Evolutionary conservation across 2,888 invertebrate species (phyloP), one percentile per base, ranked within the genome.

Genomic region (Rhyacophila evoluta): DNA sequence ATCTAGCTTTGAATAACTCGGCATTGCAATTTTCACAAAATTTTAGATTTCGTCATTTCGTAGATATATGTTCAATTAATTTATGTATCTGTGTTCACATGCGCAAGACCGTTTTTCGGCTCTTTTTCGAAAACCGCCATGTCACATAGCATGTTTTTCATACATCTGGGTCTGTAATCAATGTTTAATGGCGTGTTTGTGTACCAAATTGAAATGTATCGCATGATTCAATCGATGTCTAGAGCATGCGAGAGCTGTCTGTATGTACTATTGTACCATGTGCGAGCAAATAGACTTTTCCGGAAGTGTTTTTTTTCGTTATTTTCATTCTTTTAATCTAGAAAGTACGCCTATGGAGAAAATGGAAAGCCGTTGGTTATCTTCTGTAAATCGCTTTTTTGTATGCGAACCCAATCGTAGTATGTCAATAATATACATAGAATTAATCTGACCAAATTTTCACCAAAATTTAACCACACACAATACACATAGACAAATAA

Each of bases 131-230:
- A 12, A 19, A 19, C 15, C 55, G 55, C 10, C 55, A 55, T 55
- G 55, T 55, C 55, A 28, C 69, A 69, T 69, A n/a, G 69, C 69
- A 69, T 69, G 69, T 69, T 69, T 69, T n/a, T 69, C 69, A 55
- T 33, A 69, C 69, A 69, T 69, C 28, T 69, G 69, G 28, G 10
- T 69, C 69, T 69, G 69, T 19, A 69, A 69, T 69, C 69, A 69
- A 69, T 69, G 29, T 28, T 12, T 69, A 69, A 69, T 69, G 29
- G 28, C 69, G 69, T 69, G 69, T 29, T 28, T 69, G 69, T 69
- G 33, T 69, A 28, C 33, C 29, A 69, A 69, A 33, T 69, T 29
- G 33, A 69, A 55, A 55, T 55, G 55, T 69, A 29, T 69, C 69
- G 69, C 69, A 69, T 69, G 69, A 69, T 28, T 69, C 69, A 33